Base-by-base conservation (phyloP, 1,140 invertebrate species). In the Arion vulgaris region DNA sequence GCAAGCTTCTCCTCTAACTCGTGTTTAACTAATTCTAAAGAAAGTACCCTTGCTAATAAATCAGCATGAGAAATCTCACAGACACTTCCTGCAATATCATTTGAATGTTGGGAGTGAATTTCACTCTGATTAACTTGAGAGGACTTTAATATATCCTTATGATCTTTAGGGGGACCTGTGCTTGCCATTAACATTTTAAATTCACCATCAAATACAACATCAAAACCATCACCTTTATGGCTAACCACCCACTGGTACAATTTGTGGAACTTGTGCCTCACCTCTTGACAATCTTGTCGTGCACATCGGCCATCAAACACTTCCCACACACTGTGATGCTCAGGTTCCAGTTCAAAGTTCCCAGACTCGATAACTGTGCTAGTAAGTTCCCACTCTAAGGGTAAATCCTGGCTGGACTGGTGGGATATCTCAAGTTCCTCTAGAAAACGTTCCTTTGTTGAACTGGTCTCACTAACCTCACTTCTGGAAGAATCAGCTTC, bases 321-420 rank as follows among this genome's bases (percentile, higher is more conserved):
- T 68, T 85, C 84, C 84, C 84, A 85, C 26, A 85, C 75, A 51
- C 84, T 85, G 32, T 51, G 36, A 17, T 74, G 80, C 32, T 75
- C 53, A 34, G 82, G 39, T 19, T 80, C 36, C 62, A 32, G n/a
- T 53, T 77, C 81, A 77, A 71, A 41, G 41, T 49, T 66, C 53
- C 53, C 53, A 4, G 57, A 69, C 45, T 74, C 69, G 66, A 72
- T 62, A 32, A 73, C 53, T 28, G 83, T 77, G 45, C 51, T 80
- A 53, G 82, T 82, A 39, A 86, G 76, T 74, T 86, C 85, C 85
- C 85, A 86, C 51, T 86, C 85, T 77, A 86, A 62, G 71, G 85
- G 85, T 66, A 86, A 41, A 68, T 86, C 85, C 36, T 83, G 80
- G 32, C 77, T 68, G 0, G 85, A 86, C 81, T 83, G 80, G 45